phyloP scores from a whole-genome alignment of 2,113 vertebrate genomes.

The Colistium nudipinnis region DNA sequence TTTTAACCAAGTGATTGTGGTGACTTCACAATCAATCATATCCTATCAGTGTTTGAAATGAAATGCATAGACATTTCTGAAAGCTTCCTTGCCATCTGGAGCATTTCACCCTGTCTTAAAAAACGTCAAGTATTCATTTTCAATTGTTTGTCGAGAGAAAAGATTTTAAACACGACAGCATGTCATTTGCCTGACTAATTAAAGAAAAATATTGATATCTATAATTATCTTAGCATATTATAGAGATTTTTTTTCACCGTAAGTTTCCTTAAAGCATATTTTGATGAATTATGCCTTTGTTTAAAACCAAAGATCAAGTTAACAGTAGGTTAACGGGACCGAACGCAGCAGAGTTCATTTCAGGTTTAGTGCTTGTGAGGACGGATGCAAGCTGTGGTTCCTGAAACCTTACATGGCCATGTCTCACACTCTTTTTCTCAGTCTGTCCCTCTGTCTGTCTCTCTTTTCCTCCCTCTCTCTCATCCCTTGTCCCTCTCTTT shows the following conservation, averaged over 20 bases:
- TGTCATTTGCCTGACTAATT: not conserved
- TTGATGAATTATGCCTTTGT: conserved; percentile 31
- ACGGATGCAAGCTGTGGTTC: conserved; percentile 39
- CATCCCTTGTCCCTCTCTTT: conserved; percentile 55
- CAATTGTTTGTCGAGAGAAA: conserved; percentile 6
- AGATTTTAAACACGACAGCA: not conserved
- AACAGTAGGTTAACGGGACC: conserved; percentile 29
- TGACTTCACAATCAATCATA: not conserved
- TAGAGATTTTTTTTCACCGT: not conserved
- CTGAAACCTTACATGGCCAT: conserved; percentile 72
- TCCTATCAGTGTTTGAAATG: not conserved
- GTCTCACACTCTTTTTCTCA: conserved; percentile 34
- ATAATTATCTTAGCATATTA: not conserved
- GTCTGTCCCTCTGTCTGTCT: conserved; percentile 23
- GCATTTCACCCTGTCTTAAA: conserved; percentile 1
- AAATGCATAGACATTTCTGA: too few species aligned
- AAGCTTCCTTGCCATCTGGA: conserved; percentile 42
- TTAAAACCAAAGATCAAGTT: conserved; percentile 41
- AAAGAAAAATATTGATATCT: conserved; percentile 4
- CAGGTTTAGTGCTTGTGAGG: conserved; percentile 38
- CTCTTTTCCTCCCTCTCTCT: conserved; percentile 5
- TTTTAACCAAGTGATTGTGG: not conserved
- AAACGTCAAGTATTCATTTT: conserved; percentile 36
- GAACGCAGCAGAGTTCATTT: conserved; percentile 36
- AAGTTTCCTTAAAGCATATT: not conserved